Percentiles rank a stretch among this genome's conserved stretches.
These are phyloP conservation scores for Coronaproctus castanopsis DNA, from an alignment of 2,888 invertebrate species.

Conservation along the genomic window DNA sequence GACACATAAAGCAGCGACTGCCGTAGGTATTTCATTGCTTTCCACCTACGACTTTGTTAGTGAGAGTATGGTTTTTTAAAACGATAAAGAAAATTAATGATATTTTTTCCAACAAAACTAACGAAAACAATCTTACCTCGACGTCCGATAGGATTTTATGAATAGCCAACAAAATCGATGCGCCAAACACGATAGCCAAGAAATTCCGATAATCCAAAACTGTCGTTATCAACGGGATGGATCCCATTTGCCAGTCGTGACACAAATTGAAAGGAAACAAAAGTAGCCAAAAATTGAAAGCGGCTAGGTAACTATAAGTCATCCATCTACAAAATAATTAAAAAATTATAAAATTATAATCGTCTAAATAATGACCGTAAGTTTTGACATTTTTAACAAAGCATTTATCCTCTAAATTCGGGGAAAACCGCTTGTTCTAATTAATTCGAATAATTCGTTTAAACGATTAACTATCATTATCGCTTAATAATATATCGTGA, in stretches of 20 bases:
- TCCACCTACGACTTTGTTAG: no score
- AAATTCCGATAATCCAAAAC: slow-evolving; percentile 50
- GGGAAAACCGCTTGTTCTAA: no score
- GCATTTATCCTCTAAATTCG: no score
- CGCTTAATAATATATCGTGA: no score
- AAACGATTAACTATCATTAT: no score
- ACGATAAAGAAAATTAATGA: no score
- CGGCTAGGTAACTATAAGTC: slow-evolving; percentile 62
- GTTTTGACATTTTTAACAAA: not conserved
- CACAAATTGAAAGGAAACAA: slow-evolving; percentile 55
- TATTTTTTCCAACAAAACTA: no score
- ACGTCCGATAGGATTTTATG: slow-evolving; percentile 42
- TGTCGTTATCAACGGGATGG: slow-evolving; percentile 53
- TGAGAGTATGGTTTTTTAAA: no score
- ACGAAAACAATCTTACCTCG: no score
- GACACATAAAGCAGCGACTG: no score
- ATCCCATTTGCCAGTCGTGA: slow-evolving; percentile 82
- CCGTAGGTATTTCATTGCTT: no score
- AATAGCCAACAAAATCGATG: slow-evolving; percentile 34
- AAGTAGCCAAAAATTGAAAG: slow-evolving; percentile 67
- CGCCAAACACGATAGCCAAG: slow-evolving; percentile 42
- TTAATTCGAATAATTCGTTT: no score
- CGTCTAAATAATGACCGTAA: not conserved
- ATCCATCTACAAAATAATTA: slow-evolving; percentile 49
- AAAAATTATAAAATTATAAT: slow-evolving; percentile 15